Evolutionary conservation across 2,113 vertebrate genomes (phyloP), one percentile per base, ranked within the genome.

Genomic region (Dendropsophus ebraccatus): DNA sequence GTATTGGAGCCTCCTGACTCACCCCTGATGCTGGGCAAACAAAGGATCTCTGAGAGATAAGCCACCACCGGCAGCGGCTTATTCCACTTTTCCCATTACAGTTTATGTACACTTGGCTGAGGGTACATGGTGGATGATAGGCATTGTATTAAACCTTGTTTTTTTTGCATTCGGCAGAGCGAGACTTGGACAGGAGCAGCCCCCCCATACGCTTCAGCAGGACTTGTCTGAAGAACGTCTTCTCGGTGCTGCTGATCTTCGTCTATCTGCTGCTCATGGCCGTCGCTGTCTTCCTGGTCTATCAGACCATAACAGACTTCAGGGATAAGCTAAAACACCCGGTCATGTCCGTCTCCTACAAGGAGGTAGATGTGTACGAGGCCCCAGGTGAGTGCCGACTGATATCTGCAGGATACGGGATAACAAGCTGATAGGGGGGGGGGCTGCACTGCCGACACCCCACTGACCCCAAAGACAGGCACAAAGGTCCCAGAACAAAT

Each of bases 271-370:
- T 97, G 89, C 95, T 99, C 84, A 98, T 97, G 80, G 93, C 95
- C 0, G 96, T 97, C 72, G 98, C 98, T 0, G 93, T 92, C 37
- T 99, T 99, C 92, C 93, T 99, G 89, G 97, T 96, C 89, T 99
- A 99, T 90, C 98, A 99, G 92, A 99, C 97, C 85, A 97, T 98
- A 92, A 95, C 92, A 0, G 98, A 99, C 93, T 99, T 99, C 87
- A 89, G 95, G 72, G 95, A 96, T 85, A 99, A 99, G 85, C 93
- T 98, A 81, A 97, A 95, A 88, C 96, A 99, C 87, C 98, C 98
- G 0, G 98, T 99, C 79, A 98, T 98, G 98, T 99, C 98, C 0
- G 98, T 99, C 89, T 96, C 95, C 30, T 99, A 97, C 89, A 97
- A 99, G 88, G 97, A 99, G 87, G 96, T 99, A 19, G 94, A 96